Evolutionary conservation across 2,797 vertebrate species (phyloP), one percentile per base, ranked within the genome.

Genomic region (Sarcophilus harrisii): DNA sequence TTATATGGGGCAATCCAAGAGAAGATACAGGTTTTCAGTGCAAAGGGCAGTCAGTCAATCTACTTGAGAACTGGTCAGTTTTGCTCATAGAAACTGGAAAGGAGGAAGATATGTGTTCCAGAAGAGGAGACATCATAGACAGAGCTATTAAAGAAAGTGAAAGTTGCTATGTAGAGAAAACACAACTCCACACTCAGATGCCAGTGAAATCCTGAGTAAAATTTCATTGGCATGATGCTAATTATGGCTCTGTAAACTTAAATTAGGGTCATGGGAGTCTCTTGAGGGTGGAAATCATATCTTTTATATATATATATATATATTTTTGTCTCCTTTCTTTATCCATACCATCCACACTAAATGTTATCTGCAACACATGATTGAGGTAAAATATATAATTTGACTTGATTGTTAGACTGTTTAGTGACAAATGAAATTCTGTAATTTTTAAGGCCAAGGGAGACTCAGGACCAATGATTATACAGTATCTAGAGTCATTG

Each of bases 381-480:
- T 81, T 81, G 6, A 2, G 18, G 38, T 13, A 10, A 5, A 81
- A 21, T 45, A 14, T 81, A 24, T 81, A 81, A 38, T 21, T 45
- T 81, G 16, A 24, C 62, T 66, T 45, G 28, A 24, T 81, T 21
- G 6, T 81, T 81, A n/a, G 18, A 81, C 18, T 38, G n/a, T 49
- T 12, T 87, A 49, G n/a, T 87, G 73, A 52, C 18, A 66, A 90
- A 95, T 90, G 87, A 49, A 10, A 60, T 18, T 54, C 45, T 95
- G 30, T 91, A 21, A 9, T 81, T 91, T 97, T 96, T 54, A 95
- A 91, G 28, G 91, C 66, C 21, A 94, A 91, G 16, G 4, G 29
- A 94, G n/a, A 91, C 95, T 87, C 3, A 90, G n/a, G 57, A 93
- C 58, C 57, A 24, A 87, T 91, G 90, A 95, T 59, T 58, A 93